Evolutionary conservation across 2,797 vertebrate genomes (phyloP).

Genomic region (Staurois parvus): DNA sequence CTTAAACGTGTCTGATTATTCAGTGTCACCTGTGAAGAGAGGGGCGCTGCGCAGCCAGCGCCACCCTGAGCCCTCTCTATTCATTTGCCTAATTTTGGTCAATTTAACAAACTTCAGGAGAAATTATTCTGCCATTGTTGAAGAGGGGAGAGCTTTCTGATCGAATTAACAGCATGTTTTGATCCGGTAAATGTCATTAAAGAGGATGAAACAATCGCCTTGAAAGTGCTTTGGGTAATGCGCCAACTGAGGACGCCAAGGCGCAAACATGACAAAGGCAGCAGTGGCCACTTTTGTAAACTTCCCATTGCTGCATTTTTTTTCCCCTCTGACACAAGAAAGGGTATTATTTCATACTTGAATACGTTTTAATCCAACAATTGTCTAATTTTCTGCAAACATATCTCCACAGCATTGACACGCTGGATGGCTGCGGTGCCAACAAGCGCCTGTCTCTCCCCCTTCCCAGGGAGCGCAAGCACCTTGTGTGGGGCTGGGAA

Average conservation of each 20-base stretch:
- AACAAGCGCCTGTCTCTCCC: slow-evolving; percentile 62
- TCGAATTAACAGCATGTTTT: slow-evolving; percentile 99
- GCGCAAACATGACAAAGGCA: slow-evolving; percentile 95
- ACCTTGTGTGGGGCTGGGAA: slow-evolving; percentile 69
- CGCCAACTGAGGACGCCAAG: slow-evolving; percentile 98
- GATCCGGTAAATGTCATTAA: slow-evolving; percentile 99
- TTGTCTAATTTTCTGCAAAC: slow-evolving; percentile 99
- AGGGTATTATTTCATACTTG: slow-evolving; percentile 99
- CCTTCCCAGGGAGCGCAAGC: slow-evolving; percentile 72
- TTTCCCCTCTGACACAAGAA: slow-evolving; percentile 90
- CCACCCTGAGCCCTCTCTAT: slow-evolving; percentile 95
- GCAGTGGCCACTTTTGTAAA: slow-evolving; percentile 96
- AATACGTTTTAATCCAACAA: slow-evolving; percentile 99
- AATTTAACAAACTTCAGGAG: slow-evolving; percentile 99
- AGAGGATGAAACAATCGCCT: slow-evolving; percentile 99
- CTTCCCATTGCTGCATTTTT: slow-evolving; percentile 92
- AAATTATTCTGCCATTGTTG: slow-evolving; percentile 99
- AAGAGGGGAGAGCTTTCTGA: slow-evolving; percentile 98
- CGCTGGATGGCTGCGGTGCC: slow-evolving; percentile 84
- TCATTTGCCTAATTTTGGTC: slow-evolving; percentile 99
- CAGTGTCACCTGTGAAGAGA: slow-evolving; percentile 93
- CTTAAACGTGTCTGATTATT: slow-evolving; percentile 90
- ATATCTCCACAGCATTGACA: slow-evolving; percentile 99
- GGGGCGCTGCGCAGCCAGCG: slow-evolving; percentile 68
- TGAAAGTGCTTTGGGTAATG: slow-evolving; percentile 95